Base-by-base conservation (phyloP, 2,113 vertebrate species). In the Lanius collurio region DNA sequence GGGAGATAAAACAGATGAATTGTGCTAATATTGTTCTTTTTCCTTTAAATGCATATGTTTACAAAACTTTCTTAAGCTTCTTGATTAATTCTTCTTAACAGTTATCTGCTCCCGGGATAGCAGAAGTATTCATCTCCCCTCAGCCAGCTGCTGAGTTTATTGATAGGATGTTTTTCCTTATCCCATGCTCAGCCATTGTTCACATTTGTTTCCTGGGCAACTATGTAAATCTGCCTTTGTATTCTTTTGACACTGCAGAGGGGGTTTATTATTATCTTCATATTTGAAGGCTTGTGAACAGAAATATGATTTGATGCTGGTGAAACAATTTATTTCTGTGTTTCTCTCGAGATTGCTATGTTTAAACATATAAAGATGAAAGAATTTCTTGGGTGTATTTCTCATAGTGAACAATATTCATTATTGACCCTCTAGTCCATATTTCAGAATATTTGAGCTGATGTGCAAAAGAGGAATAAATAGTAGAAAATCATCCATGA, bases 401-500 rank as follows among this genome's bases (percentile, higher is more conserved):
- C 65, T 84, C 41, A 60, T 41, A 55, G 26, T 52, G 46, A 84
- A 73, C 78, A 74, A n/a, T 55, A 28, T 14, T 37, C 2, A 8
- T 90, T 93, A 24, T 73, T 83, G 65, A 83, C 52, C 27, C 23
- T 84, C 37, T 35, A 41, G 53, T 46, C 37, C 4, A 2, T 39
- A 37, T 65, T 87, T 91, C 76, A 80, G 85, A 94, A 77, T 92
- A 35, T 60, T 85, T 92, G 77, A 91, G 50, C 69, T 91, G 63
- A 39, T 57, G 87, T 88, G n/a, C 62, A 42, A 94, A 93, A 89
- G 42, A 31, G 75, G 84, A 96, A 77, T 71, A 78, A 95, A 84
- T 56, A 64, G 84, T 93, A 89, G 87, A 93, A 87, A 84, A 70
- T 57, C 11, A 77, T 49, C 33, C 47, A 12, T 18, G 50, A 31